Evolutionary conservation across 2,797 vertebrate species (phyloP).

Genomic region (Amniataba percoides): DNA sequence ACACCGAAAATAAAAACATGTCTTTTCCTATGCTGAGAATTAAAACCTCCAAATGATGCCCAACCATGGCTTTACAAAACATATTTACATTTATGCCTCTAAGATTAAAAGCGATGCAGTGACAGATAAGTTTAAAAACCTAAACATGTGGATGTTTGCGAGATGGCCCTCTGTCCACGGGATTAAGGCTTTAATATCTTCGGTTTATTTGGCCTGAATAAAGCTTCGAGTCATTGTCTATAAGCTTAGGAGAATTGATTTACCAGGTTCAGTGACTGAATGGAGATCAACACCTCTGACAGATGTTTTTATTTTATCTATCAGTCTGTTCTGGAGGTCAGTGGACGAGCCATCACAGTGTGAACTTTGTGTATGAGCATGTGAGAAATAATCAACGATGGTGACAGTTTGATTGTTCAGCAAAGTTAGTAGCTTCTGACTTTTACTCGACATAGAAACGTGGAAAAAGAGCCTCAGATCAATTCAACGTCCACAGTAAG

Average conservation of each 20-base stretch:
- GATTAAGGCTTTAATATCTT: constrained; percentile 33
- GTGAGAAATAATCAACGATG: background rate
- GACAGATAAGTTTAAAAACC: background rate
- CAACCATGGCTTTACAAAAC: background rate
- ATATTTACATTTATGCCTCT: background rate
- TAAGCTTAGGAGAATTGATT: background rate
- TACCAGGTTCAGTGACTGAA: background rate
- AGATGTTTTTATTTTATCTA: background rate
- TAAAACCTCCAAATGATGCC: background rate
- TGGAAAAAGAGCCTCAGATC: background rate
- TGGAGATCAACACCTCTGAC: no score
- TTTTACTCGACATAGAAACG: background rate
- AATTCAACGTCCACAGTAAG: background rate
- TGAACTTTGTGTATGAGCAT: background rate
- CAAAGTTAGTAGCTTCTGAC: background rate
- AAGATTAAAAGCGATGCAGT: background rate
- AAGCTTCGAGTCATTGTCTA: constrained; percentile 26
- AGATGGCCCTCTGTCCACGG: background rate
- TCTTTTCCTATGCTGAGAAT: background rate
- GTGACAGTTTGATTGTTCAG: background rate
- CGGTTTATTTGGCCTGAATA: constrained; percentile 28
- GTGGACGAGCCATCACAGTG: background rate
- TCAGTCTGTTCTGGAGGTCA: background rate
- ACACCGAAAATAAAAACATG: background rate
- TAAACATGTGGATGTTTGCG: background rate